Base-by-base conservation (phyloP, 2,113 vertebrate genomes). In the Stigmatopora argus region DNA sequence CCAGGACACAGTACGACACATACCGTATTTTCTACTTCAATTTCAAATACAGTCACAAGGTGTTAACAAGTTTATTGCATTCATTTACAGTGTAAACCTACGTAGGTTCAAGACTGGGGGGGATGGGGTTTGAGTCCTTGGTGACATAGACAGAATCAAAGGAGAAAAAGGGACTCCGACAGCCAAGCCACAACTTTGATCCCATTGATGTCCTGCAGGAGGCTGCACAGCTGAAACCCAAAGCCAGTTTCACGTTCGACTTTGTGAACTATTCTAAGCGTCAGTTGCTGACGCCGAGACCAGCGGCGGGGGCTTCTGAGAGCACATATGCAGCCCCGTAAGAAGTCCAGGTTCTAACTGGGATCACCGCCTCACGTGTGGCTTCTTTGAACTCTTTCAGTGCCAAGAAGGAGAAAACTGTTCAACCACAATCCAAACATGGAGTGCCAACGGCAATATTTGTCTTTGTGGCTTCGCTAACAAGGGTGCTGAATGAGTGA, bases 261-360 rank as follows among this genome's bases (percentile, higher is more conserved):
- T 91, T 89, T 88, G 84, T 86, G 87, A 89, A 92, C 91, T 92
- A 92, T 92, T 92, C 90, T 92, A 86, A 90, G 91, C 88, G 88
- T 87, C 85, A 82, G 85, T 89, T 90, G 89, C 89, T 91, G 91
- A 91, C 86, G 85, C 86, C 75, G 79, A 83, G 82, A 79, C 73
- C 56, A 81, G 78, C 71, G 74, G 70, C 64, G 74, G 78, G 77
- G 66, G 75, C 63, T 72, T 73, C 71, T 70, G 68, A 74, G 71
- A 73, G 76, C 66, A 73, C 68, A 81, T 82, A 72, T 65, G 81
- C 44, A 15, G 62, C 78, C 85, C 82, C 77, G 83, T 83, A 86
- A 86, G 85, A 74, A 79, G 77, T 75, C 70, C 74, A 82, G 73
- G 72, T 75, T 78, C 65, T 61, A 58, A 66, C 70, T 68, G 45